These are phyloP conservation scores for Zaprionus camerounensis DNA, from an alignment of 1,140 invertebrate species.

Conservation along the genomic window DNA sequence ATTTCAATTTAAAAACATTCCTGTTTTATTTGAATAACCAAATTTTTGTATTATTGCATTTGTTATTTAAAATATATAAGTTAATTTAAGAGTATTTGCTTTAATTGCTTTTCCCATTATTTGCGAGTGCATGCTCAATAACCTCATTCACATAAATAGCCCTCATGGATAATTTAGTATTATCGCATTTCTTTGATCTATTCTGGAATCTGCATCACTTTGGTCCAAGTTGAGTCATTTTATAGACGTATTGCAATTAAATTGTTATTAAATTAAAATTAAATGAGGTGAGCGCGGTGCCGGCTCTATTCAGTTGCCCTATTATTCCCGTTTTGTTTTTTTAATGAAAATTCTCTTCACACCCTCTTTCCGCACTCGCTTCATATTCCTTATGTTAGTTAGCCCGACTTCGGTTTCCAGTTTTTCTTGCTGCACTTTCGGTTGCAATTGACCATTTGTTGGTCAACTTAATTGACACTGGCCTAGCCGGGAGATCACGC, in stretches of 20 bases:
- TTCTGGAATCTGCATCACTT: not conserved
- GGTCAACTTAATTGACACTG: constrained; percentile 44
- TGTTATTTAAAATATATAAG: too few species aligned
- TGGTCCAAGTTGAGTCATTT: not conserved
- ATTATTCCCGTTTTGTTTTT: not conserved
- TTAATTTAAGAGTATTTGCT: too few species aligned
- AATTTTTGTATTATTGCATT: too few species aligned
- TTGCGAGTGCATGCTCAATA: not conserved
- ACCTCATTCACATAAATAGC: not conserved
- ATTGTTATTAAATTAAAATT: constrained; percentile 1
- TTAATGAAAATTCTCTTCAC: not conserved
- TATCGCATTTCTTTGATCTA: not conserved
- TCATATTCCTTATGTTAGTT: not conserved
- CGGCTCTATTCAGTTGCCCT: not conserved
- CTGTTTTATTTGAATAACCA: too few species aligned
- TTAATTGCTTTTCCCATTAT: not conserved
- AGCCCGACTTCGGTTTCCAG: not conserved
- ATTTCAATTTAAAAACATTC: too few species aligned
- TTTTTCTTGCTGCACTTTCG: constrained; percentile 24
- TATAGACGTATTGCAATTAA: not conserved
- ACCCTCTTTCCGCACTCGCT: not conserved
- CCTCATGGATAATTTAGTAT: not conserved
- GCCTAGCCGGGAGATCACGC: constrained; percentile 27
- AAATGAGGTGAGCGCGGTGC: not conserved
- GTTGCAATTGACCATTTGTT: constrained; percentile 39